Conservation (phyloP, 2,113 vertebrate genomes). For the Sturnus vulgaris region DNA sequence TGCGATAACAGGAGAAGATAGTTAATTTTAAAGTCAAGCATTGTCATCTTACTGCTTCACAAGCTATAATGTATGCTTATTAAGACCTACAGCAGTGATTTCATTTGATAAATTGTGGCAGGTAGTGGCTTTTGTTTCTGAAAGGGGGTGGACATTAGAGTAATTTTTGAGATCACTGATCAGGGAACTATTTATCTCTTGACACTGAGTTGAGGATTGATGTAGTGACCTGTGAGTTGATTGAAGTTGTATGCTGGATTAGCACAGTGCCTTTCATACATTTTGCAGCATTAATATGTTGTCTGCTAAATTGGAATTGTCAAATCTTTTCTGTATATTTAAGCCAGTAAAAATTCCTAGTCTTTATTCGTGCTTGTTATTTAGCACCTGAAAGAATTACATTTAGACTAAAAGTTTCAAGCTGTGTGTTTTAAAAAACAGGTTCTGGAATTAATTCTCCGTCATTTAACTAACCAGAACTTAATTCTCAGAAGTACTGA, state of each 20-base stretch:
- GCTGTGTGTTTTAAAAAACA: neutral
- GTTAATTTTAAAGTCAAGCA: neutral
- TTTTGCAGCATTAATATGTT: neutral
- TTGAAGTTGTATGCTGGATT: neutral
- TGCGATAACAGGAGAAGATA: neutral
- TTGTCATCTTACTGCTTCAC: neutral
- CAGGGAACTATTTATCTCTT: neutral
- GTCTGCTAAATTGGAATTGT: neutral
- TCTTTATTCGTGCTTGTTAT: neutral
- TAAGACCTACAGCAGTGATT: neutral
- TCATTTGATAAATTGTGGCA: neutral
- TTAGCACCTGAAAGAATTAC: slow-evolving; percentile 8
- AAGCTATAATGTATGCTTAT: neutral
- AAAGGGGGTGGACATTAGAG: neutral
- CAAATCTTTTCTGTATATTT: neutral
- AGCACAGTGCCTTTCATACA: neutral
- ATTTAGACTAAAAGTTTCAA: neutral
- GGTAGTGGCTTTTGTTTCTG: neutral
- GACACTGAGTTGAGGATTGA: neutral
- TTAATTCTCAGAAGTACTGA: neutral
- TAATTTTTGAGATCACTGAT: neutral
- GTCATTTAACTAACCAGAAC: neutral
- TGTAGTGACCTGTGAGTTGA: neutral
- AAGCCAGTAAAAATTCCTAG: neutral
- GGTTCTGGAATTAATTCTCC: neutral